Base-by-base conservation (phyloP, 2,797 vertebrate genomes). In the Sus cebifrons region DNA sequence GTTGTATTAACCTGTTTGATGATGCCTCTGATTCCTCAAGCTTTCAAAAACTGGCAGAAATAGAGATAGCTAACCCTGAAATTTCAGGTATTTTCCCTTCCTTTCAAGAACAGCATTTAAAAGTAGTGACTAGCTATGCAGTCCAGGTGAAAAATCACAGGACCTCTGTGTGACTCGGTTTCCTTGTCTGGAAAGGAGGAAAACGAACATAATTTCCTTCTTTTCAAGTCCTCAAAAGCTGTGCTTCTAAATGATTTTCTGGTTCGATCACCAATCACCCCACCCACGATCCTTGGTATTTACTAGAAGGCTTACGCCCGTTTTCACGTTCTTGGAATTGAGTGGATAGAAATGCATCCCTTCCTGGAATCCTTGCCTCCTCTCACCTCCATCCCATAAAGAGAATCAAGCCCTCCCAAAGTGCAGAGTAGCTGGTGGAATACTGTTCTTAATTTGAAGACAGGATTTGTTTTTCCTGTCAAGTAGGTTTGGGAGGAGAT, bases 141-240 rank as follows among this genome's bases (percentile, higher is more conserved):
- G 5, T 27, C 23, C 0, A 16, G 27, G 14, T 73, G 36, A 73
- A 29, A 21, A 71, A 36, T n/a, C 49, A 21, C 7, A 0, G 32
- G 12, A 25, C 6, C 13, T 0, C 6, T 21, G 0, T 3, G 32
- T 5, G 52, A 40, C 52, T 44, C 36, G 11, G n/a, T 89, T 79
- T 62, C 85, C 21, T 12, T 32, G 15, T 54, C 5, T 32, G 14
- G 27, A 54, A 67, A 89, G 3, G 12, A 73, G 6, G 14, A 49
- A 36, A 2, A 17, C 1, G 14, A 54, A 25, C 0, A 18, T 23
- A 9, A 1, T 1, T 56, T 0, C 1, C 2, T 17, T 44, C 21
- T 8, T 44, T 27, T 40, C 25, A 27, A 56, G 27, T 15, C 1
- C 21, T 32, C 49, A 27, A 6, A 20, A 58, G 2, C 6, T 8